Base-by-base conservation (phyloP, 2,797 vertebrate species). In the Argya squamiceps region DNA sequence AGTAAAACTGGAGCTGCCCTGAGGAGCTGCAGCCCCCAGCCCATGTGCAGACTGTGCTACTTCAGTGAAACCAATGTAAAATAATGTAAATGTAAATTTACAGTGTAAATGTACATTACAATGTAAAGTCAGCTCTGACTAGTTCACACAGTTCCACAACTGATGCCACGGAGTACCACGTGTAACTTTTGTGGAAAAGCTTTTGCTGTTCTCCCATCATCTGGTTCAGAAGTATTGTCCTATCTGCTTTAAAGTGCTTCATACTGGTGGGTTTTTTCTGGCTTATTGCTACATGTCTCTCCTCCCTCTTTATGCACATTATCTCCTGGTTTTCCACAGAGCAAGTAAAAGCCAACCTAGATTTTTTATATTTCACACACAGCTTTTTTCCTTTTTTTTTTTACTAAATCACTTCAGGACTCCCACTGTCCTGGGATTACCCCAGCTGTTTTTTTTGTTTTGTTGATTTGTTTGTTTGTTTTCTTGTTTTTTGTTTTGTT, bases 341-440 rank as follows among this genome's bases (percentile, higher is more conserved):
- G 9, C 0, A 0, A 76, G 58, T 39, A 68, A 85, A 91, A 94
- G 19, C 39, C 69, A 90, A 58, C n/a, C 6, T 39, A 79, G 47
- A 68, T 86, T 94, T 94, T 96, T 78, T 23, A 15, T 84, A 65
- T 69, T 84, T 58, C 84, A 69, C 34, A 7, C 14, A 34, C 2
- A 0, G 16, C 5, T 4, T 16, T n/a, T 64, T n/a, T 27, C 36
- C 1, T 3, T 37, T 20, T 62, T 79, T 52, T 58, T 36, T 62
- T 82, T 63, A 37, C 14, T 24, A 14, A 39, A 84, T 58, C 17
- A 43, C 53, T 91, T 70, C 30, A 81, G 90, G 86, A 69, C 36
- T 74, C 59, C 27, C 52, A 76, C 64, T 36, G 27, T 44, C 56
- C 88, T 50, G 53, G 50, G 63, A 96, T 93, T 77, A 90, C 39